Conservation (phyloP, 64 coral and sea anemone species). For the Trachythela sp. region DNA sequence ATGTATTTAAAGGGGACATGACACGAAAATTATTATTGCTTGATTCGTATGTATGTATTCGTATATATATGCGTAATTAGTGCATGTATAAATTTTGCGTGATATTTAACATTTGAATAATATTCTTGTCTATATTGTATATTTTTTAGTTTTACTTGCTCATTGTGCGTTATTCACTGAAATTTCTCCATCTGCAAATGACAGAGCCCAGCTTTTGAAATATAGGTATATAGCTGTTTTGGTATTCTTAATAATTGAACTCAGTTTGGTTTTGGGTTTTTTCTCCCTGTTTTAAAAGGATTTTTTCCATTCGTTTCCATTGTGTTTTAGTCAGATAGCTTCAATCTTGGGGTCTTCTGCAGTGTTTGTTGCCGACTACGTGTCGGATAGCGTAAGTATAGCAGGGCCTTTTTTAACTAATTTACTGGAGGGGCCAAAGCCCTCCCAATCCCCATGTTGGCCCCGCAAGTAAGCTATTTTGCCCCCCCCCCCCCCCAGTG, state of each 20-base stretch:
- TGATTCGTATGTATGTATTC: too few species aligned
- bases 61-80: too few species aligned
- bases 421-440: too few species aligned
- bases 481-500: too few species aligned
- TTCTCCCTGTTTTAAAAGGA: background rate
- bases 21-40: too few species aligned
- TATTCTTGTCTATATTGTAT: background rate
- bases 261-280: background rate
- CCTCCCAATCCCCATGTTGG: too few species aligned
- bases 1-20: too few species aligned
- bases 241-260: background rate
- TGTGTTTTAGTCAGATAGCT: constrained; percentile 62
- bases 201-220: constrained; percentile 62
- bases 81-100: too few species aligned
- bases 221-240: constrained; percentile 69
- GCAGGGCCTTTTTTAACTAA: too few species aligned
- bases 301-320: background rate
- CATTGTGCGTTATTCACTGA: constrained; percentile 89
- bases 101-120: too few species aligned
- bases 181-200: constrained; percentile 61
- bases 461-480: too few species aligned
- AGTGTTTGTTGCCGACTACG: constrained; percentile 61
- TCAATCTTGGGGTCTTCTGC: constrained; percentile 70
- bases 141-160: constrained; percentile 64
- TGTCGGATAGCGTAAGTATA: constrained; percentile 47